Evolutionary conservation across 2,113 vertebrate genomes (phyloP), one percentile per base, ranked within the genome.

Genomic region (Arenaria interpres): DNA sequence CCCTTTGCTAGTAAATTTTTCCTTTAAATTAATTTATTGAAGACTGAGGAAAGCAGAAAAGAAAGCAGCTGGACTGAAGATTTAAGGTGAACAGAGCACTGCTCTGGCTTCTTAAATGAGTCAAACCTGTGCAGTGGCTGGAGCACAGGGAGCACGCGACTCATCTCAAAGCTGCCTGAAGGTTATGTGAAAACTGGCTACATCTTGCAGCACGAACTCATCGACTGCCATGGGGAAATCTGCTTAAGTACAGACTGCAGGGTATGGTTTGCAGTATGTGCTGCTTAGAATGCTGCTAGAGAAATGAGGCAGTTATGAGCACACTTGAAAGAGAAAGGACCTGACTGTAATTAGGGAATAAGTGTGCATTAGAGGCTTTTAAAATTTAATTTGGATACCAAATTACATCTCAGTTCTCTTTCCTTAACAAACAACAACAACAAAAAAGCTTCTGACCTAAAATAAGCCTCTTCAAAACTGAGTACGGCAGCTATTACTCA

Each of bases 341-440:
- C 32, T 46, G 77, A 75, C 77, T 85, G 43, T 35, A 93, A 93
- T 92, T 76, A 84, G 22, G 54, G 37, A 88, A 24, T 54, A 85
- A 91, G 71, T 24, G 56, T 67, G 51, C 80, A 54, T 78, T 73
- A 89, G 78, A 95, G 72, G 45, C 67, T 94, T 94, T 89, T 50
- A 95, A 94, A 95, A 90, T 85, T 94, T 95, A 37, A 96, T 90
- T 56, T 91, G 71, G 84, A 85, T 59, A 85, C 18, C n/a, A 88
- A 73, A 95, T 89, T 73, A 79, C 41, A 79, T 66, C 62, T 92
- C 57, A 10, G 74, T 82, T 88, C 56, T 93, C 57, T 15, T 96
- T 73, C n/a, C 57, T 90, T 82, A 87, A 76, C 14, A 80, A 89
- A 87, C 20, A 95, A 48, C 27, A 71, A 80, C 27, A 71, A 81